Conservation (phyloP, 2,797 vertebrate genomes). For the Pygocentrus nattereri region DNA sequence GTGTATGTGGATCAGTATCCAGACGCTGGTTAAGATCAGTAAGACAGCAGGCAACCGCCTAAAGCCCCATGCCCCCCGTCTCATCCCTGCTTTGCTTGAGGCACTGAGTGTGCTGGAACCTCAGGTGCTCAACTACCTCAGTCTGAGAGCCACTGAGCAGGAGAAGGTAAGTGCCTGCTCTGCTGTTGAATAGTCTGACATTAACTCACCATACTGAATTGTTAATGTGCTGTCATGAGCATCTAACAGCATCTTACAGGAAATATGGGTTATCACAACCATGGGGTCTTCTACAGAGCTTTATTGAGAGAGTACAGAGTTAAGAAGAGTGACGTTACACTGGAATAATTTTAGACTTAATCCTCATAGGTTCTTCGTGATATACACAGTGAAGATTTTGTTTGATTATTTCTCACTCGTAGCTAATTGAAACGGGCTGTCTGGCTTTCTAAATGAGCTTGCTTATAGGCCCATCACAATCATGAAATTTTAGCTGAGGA, state of each 20-base stretch:
- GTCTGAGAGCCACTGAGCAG: conserved; percentile 94
- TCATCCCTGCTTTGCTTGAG: conserved; percentile 94
- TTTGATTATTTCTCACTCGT: neutral
- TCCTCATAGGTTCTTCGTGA: too few species aligned
- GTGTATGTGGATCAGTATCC: conserved; percentile 81
- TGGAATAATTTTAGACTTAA: too few species aligned
- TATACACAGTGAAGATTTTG: too few species aligned
- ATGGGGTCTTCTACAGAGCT: neutral
- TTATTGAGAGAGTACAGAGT: neutral
- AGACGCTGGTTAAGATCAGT: conserved; percentile 97
- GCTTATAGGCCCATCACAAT: too few species aligned
- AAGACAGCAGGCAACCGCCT: conserved; percentile 93
- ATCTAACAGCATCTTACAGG: too few species aligned
- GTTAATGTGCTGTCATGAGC: neutral
- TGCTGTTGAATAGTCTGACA: neutral
- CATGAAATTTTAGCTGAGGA: too few species aligned
- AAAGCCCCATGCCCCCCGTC: conserved; percentile 91
- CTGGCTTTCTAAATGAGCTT: too few species aligned
- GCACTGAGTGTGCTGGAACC: conserved; percentile 94
- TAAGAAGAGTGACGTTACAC: neutral
- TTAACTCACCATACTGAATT: neutral
- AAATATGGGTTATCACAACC: neutral
- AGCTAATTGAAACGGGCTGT: too few species aligned
- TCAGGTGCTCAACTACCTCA: conserved; percentile 97
- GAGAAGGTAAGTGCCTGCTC: conserved; percentile 85